Evolutionary conservation across 1,140 invertebrate genomes (phyloP), one percentile per base, ranked within the genome.

Genomic region (Aphaenogaster ashmeadi): DNA sequence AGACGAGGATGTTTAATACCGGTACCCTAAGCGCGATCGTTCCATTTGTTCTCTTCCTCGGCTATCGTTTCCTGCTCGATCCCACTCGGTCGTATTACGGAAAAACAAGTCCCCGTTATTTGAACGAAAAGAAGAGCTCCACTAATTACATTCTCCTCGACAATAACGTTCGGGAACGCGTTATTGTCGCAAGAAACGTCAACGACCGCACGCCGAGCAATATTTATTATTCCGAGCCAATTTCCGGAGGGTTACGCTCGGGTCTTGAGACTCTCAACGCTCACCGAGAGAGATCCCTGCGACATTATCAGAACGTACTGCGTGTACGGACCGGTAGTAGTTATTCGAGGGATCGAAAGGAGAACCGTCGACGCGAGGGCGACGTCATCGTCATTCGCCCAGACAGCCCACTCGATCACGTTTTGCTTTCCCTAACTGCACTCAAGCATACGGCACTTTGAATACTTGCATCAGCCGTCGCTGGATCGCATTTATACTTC

Each of bases 1-100:
- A 87, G 80, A 44, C 21, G 27, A 60, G 72, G 72, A 87, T 84
- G 88, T 92, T 92, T 88, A 89, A 92, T 90, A 88, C 41, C 67
- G 27, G 50, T 69, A 86, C 27, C 41, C 56, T 83, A 44, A 77
- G 27, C 47, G 71, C 84, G 56, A 89, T 88, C 77, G 71, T 86
- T 88, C 54, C 44, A 64, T 84, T 87, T 79, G 54, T 86, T 83
- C 67, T 36, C 18, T 36, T 80, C 8, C 41, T 58, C 60, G 27
- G 41, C 27, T 44, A n/a, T 52, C 60, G 78, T 81, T 58, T 74
- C 67, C 1, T 4, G 11, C 36, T 8, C 56, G 56, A 71, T 64
- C 44, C 6, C 21, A 5, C 21, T 27, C 18, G 36, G 33, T 47
- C 44, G 52, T 60, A n/a, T 21, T 36, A 8, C 41, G n/a, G 41